Conservation (phyloP, 2,797 vertebrate genomes). For the Arrhamphus sclerolepis region DNA sequence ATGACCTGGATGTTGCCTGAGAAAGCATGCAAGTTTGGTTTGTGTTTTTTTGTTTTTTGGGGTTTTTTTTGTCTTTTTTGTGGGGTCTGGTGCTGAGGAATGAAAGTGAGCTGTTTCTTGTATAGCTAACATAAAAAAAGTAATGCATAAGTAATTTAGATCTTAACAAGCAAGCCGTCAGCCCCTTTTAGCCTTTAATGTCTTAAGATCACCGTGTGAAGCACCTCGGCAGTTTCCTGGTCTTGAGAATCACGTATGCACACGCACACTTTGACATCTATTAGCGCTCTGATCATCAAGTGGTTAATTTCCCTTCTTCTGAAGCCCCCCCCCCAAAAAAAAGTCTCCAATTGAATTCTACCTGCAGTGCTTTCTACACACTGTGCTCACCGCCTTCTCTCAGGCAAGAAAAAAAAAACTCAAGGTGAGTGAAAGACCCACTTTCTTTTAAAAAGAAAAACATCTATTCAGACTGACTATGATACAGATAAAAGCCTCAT, state of each 20-base stretch:
- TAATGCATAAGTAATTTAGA: slow-evolving; percentile 31
- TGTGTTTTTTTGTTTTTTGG: slow-evolving; percentile 18
- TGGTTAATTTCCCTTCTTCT: slow-evolving; percentile 57
- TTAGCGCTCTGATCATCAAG: slow-evolving; percentile 54
- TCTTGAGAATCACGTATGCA: neutral
- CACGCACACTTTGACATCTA: slow-evolving; percentile 43
- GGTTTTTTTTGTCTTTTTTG: too few relatives aligned
- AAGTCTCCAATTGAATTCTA: slow-evolving; percentile 25
- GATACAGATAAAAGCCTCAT: slow-evolving; percentile 62
- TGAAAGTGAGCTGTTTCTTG: too few relatives aligned
- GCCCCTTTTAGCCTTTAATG: slow-evolving; percentile 56
- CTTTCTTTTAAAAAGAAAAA: slow-evolving; percentile 28
- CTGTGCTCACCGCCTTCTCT: neutral
- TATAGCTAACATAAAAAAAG: slow-evolving; percentile 28
- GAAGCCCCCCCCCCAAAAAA: slow-evolving; percentile 32
- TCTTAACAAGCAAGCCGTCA: slow-evolving; percentile 54
- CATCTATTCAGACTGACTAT: slow-evolving; percentile 49
- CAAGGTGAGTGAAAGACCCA: slow-evolving; percentile 46
- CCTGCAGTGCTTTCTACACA: slow-evolving; percentile 24
- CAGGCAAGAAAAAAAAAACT: slow-evolving; percentile 35
- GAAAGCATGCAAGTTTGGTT: slow-evolving; percentile 1
- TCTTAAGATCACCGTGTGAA: slow-evolving; percentile 43
- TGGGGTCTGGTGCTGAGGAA: too few relatives aligned
- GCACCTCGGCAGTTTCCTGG: slow-evolving; percentile 31
- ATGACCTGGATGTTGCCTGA: slow-evolving; percentile 54